Evolutionary conservation across 92 coral and sea anemone species (phyloP).

Genomic region (Diadumene lineata): DNA sequence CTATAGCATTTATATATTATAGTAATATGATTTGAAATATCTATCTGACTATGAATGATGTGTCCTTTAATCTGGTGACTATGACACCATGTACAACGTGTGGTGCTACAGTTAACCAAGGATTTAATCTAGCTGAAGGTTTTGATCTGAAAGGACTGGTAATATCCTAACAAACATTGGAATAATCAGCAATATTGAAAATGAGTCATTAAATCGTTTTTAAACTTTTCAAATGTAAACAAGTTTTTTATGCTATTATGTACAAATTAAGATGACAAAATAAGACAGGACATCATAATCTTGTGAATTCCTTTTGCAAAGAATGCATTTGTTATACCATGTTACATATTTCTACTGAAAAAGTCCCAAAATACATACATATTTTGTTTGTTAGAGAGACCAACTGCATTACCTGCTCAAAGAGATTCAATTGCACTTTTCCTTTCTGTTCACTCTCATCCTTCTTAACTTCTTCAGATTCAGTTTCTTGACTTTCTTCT

Average conservation of each 20-base stretch:
- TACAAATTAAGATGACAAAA: no score
- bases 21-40: no score
- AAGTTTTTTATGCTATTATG: no score
- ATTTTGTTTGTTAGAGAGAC: no score
- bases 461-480: slow-evolving; percentile 7
- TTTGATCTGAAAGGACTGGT: slow-evolving; percentile 72
- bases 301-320: no score
- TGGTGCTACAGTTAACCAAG: slow-evolving; percentile 20
- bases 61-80: slow-evolving; percentile 51
- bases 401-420: slow-evolving; percentile 69
- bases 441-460: slow-evolving; percentile 24
- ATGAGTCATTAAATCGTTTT: neutral
- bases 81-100: slow-evolving; percentile 8
- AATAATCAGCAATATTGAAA: slow-evolving; percentile 33
- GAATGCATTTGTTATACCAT: no score
- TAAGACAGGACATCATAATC: no score
- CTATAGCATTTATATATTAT: no score
- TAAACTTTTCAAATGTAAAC: no score
- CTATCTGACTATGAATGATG: no score
- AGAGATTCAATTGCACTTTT: slow-evolving; percentile 57
- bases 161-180: slow-evolving; percentile 77
- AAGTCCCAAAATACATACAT: no score
- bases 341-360: no score
- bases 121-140: slow-evolving; percentile 63
- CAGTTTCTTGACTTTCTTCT: neutral